Percentiles rank a stretch among this genome's conserved stretches.
Evolutionary conservation across 2,113 vertebrate species (phyloP).

Genomic region (Neofelis nebulosa): DNA sequence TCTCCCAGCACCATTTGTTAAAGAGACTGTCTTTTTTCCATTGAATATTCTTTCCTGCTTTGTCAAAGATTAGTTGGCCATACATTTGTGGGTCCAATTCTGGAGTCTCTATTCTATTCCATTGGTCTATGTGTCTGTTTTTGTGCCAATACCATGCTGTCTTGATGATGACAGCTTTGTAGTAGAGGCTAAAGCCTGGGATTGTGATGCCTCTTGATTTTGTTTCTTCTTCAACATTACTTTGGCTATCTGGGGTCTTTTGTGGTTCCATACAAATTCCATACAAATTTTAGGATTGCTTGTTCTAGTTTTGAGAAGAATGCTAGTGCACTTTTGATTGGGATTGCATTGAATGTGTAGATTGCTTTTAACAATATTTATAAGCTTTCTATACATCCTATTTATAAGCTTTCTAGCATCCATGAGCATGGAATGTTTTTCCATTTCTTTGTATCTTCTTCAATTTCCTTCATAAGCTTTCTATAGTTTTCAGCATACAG

Average conservation of each 20-base stretch:
- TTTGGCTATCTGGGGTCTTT: neutral
- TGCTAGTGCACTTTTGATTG: neutral
- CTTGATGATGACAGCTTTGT: neutral
- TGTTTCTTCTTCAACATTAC: neutral
- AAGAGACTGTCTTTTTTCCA: neutral
- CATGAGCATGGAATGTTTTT: neutral
- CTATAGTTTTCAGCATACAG: too few relatives aligned
- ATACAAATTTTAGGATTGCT: neutral
- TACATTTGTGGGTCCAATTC: neutral
- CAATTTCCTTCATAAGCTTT: too few relatives aligned
- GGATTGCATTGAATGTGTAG: neutral
- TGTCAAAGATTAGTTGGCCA: neutral
- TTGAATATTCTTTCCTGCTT: neutral
- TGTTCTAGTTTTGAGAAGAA: neutral
- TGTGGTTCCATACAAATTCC: neutral
- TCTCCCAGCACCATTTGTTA: neutral
- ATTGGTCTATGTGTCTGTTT: neutral
- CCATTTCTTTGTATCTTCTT: neutral
- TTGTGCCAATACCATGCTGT: neutral
- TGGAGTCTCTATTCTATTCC: neutral
- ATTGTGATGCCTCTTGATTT: neutral
- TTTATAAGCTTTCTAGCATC: neutral
- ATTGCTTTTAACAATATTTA: neutral
- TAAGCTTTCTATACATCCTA: too few relatives aligned
- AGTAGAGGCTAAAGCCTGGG: neutral